Base-by-base conservation (phyloP, 2,113 vertebrate genomes). In the Channa argus region DNA sequence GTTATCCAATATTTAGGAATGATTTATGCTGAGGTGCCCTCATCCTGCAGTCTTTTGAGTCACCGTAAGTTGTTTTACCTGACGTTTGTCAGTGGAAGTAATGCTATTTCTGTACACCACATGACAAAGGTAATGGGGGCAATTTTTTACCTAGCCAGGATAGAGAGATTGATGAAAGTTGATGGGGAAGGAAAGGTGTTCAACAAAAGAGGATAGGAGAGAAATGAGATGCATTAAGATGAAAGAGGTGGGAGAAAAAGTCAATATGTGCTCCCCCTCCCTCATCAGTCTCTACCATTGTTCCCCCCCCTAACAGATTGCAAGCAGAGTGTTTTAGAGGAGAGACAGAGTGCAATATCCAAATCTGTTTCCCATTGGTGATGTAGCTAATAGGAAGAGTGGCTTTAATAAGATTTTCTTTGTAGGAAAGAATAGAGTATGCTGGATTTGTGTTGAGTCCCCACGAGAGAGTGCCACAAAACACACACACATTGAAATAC, bases 221-320 rank as follows among this genome's bases (percentile, higher is more conserved):
- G 7, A 65, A 81, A 83, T 88, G 82, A 90, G 88, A 90, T 87
- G 83, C 89, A 90, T 92, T 91, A 90, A 86, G 85, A 89, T 1
- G 67, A 86, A 82, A 80, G 69, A 88, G 80, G 73, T 61, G 73
- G 69, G 74, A 82, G 77, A 83, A 89, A 87, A 88, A 81, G 85
- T 91, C 90, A 79, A 91, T 91, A 87, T 63, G 60, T 56, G 61
- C 56, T 60, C 63, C 74, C 83, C 71, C 50, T 74, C 74, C 77
- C 69, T 71, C 84, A 86, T 84, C 85, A 71, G 60, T 63, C 80
- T 83, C 73, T 45, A 69, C 84, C 68, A 80, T 90, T 91, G 88
- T 93, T 92, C 82, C 71, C 24, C 71, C 24, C 62, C 55, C 10
- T 68, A 82, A 85, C 87, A 82, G 83, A 88, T 86, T 75, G 53